These are phyloP conservation scores for Phoebastria nigripes DNA, from an alignment of 2,797 vertebrate genomes.

Conservation along the genomic window DNA sequence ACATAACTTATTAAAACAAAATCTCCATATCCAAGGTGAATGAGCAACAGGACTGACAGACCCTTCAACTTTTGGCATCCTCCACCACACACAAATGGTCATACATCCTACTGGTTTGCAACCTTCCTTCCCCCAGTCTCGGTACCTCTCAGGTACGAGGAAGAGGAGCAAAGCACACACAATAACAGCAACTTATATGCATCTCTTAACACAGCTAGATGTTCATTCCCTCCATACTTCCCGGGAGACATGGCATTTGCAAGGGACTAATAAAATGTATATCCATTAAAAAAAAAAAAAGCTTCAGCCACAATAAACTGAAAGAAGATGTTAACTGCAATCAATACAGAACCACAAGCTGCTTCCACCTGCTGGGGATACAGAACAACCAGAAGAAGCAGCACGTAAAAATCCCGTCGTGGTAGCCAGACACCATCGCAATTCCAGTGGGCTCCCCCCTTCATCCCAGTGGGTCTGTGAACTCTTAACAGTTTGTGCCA, in stretches of 20 bases:
- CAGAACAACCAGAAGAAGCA: background rate
- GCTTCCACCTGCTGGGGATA: conserved; percentile 4
- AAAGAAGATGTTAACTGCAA: background rate
- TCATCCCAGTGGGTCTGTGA: background rate
- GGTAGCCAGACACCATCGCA: background rate
- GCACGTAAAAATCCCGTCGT: background rate
- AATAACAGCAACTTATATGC: rapidly evolving
- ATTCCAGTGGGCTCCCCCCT: background rate
- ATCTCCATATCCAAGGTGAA: background rate
- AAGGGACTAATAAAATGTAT: background rate
- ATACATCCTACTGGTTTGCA: background rate
- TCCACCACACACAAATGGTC: background rate
- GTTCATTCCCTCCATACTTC: background rate
- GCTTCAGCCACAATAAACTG: background rate
- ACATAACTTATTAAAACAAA: background rate
- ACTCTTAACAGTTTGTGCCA: background rate
- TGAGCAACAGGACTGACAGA: background rate
- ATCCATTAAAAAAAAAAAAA: background rate
- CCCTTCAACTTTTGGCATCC: rapidly evolving
- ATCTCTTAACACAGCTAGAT: background rate
- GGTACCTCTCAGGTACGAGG: rapidly evolving
- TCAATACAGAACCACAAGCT: background rate
- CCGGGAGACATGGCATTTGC: background rate
- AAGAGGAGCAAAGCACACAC: background rate
- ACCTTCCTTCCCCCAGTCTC: too few relatives aligned